Percentiles rank a stretch among this genome's conserved stretches.
These are phyloP conservation scores for Heterodera schachtii DNA, from an alignment of 1,140 invertebrate genomes.

Conservation along the genomic window DNA sequence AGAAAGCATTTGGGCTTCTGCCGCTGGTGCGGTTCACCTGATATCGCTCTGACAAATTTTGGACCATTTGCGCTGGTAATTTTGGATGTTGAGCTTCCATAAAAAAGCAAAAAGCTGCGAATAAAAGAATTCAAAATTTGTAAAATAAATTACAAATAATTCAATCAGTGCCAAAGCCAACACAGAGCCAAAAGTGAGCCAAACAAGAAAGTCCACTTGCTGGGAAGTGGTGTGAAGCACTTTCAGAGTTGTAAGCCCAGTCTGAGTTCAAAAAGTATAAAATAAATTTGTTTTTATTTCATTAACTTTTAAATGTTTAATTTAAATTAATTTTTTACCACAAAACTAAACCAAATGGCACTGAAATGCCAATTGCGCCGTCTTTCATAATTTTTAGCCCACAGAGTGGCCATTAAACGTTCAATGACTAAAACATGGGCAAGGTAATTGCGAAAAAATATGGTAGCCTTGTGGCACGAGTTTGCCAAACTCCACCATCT, in stretches of 20 bases:
- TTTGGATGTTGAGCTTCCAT: constrained; percentile 1
- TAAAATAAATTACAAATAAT: neutral
- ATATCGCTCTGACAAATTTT: constrained; percentile 17
- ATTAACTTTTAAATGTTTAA: too few species aligned
- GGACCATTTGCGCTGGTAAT: neutral
- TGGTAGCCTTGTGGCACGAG: neutral
- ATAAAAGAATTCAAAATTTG: neutral
- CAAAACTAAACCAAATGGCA: neutral
- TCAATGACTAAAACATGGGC: constrained; percentile 21
- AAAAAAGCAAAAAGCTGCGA: neutral
- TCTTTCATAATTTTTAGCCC: neutral
- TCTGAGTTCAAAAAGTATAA: neutral
- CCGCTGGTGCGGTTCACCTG: neutral
- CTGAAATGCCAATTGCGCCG: neutral
- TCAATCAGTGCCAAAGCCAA: neutral
- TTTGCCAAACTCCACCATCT: neutral
- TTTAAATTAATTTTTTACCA: neutral
- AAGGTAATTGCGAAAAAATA: constrained; percentile 15
- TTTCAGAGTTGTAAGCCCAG: neutral
- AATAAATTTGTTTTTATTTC: too few species aligned
- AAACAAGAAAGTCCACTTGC: neutral
- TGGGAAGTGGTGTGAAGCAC: neutral
- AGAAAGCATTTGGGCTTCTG: too few species aligned
- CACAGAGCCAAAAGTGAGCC: neutral
- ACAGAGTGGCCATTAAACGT: constrained; percentile 5